Conservation (phyloP, 2,888 invertebrate species). For the Drosophila paucipuncta region DNA sequence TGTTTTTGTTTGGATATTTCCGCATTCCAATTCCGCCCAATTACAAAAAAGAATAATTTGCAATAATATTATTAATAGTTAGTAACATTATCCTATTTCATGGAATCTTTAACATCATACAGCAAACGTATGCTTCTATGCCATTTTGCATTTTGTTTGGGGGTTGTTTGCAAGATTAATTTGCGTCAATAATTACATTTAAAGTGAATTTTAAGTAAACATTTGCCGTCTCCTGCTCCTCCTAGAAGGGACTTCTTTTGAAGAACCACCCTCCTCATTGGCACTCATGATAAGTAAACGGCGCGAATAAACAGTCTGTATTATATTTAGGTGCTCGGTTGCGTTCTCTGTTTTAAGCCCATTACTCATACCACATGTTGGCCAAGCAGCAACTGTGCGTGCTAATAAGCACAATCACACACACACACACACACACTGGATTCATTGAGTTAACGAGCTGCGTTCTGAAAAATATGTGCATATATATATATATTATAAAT, state of each 20-base stretch:
- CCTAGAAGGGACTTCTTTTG: not conserved
- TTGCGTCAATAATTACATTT: constrained; percentile 49
- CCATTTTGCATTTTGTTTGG: not conserved
- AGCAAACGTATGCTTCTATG: not conserved
- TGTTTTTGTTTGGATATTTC: too few relatives aligned
- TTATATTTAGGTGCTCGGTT: constrained; percentile 51
- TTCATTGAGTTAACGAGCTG: not conserved
- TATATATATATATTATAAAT: not conserved
- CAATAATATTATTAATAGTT: not conserved
- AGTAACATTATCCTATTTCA: not conserved
- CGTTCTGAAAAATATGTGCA: not conserved
- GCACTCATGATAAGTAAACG: constrained; percentile 28
- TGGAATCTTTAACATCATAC: not conserved
- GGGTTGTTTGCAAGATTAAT: constrained; percentile 22
- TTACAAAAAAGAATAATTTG: not conserved
- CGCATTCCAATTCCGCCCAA: not conserved
- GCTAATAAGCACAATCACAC: constrained; percentile 35
- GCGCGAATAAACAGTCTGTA: constrained; percentile 49
- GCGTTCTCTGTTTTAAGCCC: constrained; percentile 33
- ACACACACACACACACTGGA: constrained; percentile 6
- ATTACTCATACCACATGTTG: constrained; percentile 68
- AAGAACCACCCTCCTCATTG: constrained; percentile 1
- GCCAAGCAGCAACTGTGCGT: constrained; percentile 34
- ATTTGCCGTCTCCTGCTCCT: constrained; percentile 17
- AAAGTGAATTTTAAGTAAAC: constrained; percentile 44